Evolutionary conservation across 2,113 vertebrate species (phyloP).

Genomic region (Ophthalmolycus amberensis): DNA sequence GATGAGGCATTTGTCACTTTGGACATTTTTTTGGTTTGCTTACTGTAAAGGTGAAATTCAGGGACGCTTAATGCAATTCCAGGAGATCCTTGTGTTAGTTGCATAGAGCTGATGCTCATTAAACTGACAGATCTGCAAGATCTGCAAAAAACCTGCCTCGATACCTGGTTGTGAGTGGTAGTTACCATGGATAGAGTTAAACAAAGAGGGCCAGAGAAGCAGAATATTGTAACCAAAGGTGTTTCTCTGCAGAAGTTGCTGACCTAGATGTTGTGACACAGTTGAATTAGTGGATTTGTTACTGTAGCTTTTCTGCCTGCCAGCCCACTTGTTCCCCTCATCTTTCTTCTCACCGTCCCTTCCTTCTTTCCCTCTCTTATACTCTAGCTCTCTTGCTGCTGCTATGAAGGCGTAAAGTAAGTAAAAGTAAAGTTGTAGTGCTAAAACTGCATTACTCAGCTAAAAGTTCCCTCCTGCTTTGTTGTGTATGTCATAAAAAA

Average conservation of each 20-base stretch:
- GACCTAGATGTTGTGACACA: slow-evolving; percentile 51
- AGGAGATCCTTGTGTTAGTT: neutral
- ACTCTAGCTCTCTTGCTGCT: neutral
- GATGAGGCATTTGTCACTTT: neutral
- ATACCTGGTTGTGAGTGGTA: neutral
- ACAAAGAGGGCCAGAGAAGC: neutral
- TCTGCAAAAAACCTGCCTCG: neutral
- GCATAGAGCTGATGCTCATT: neutral
- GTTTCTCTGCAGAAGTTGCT: slow-evolving; percentile 33
- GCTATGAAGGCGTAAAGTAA: neutral
- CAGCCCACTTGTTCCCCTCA: slow-evolving; percentile 14
- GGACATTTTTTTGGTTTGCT: neutral
- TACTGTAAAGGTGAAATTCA: neutral
- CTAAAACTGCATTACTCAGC: neutral
- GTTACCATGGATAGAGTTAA: neutral
- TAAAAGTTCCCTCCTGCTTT: neutral
- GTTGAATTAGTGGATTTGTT: slow-evolving; percentile 36
- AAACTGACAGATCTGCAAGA: slow-evolving; percentile 1
- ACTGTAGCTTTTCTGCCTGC: slow-evolving; percentile 15
- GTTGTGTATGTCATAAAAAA: slow-evolving; percentile 2
- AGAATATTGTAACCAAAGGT: slow-evolving; percentile 10
- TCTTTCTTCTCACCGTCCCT: neutral
- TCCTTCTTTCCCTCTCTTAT: neutral
- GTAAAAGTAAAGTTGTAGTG: neutral
- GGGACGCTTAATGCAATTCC: neutral